A percentile compares a stretch with the other conserved stretches of the same genome.
These are phyloP conservation scores for Sorex fumeus DNA, from an alignment of 2,113 vertebrate genomes.

Conservation along the genomic window DNA sequence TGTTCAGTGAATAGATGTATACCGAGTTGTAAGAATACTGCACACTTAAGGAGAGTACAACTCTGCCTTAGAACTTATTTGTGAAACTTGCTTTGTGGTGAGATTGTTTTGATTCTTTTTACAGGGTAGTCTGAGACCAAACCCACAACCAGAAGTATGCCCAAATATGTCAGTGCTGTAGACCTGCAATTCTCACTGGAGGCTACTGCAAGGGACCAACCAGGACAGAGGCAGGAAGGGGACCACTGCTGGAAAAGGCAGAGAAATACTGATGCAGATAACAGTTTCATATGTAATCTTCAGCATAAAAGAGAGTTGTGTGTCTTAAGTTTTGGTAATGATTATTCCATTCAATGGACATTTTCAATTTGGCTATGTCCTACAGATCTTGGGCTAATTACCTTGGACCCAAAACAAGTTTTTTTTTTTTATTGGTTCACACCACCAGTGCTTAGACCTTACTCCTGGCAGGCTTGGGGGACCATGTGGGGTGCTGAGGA, in stretches of 20 bases:
- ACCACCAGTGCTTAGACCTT: too few species aligned
- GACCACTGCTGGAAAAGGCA: too few species aligned
- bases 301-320: background rate
- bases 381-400: background rate
- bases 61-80: background rate
- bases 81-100: background rate
- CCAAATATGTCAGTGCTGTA: background rate
- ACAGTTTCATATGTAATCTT: background rate
- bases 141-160: background rate
- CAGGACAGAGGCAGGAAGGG: too few species aligned
- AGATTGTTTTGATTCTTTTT: background rate
- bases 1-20: background rate
- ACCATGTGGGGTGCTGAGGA: too few species aligned
- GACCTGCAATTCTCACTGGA: too few species aligned
- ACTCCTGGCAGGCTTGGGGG: too few species aligned
- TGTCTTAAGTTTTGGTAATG: slow-evolving; percentile 8
- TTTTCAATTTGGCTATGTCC: background rate
- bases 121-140: background rate
- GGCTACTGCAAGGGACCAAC: too few species aligned
- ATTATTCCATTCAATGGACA: slow-evolving; percentile 1
- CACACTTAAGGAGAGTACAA: background rate
- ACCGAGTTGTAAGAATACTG: background rate
- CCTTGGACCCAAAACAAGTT: background rate
- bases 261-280: background rate
- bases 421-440: too few species aligned